Evolutionary conservation across 2,888 invertebrate species (phyloP).

Genomic region (Himalopsyche tibetana): DNA sequence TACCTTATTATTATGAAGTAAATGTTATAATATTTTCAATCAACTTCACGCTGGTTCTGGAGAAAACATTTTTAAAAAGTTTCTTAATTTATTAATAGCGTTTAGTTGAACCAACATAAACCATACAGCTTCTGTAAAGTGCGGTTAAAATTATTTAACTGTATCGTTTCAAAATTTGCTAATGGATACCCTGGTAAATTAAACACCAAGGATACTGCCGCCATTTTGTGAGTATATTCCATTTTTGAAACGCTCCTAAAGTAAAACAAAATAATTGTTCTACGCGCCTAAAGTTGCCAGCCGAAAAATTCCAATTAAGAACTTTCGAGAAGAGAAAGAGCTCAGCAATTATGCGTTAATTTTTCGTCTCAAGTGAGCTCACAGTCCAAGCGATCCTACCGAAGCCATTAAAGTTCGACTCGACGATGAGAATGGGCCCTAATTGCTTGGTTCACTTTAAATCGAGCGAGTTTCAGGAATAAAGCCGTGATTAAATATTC

Average conservation of each 20-base stretch:
- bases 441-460: constrained; percentile 49
- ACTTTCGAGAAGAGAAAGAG: constrained; percentile 26
- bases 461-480: constrained; percentile 50
- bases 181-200: constrained; percentile 10
- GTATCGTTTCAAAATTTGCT: not conserved
- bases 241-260: constrained; percentile 34
- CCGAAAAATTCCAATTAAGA: constrained; percentile 34
- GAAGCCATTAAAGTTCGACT: constrained; percentile 14
- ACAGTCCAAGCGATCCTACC: constrained; percentile 41
- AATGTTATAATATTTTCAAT: too few species aligned
- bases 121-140: too few species aligned
- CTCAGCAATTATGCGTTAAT: constrained; percentile 34
- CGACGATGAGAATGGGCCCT: constrained; percentile 49
- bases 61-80: too few species aligned
- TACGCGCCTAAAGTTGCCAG: constrained; percentile 28
- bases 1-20: too few species aligned
- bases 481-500: constrained; percentile 51
- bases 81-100: too few species aligned
- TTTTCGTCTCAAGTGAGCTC: constrained; percentile 34
- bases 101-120: too few species aligned
- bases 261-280: constrained; percentile 34
- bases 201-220: constrained; percentile 5
- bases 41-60: too few species aligned
- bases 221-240: constrained; percentile 22
- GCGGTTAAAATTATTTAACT: too few species aligned